Conservation (phyloP, 64 coral and sea anemone genomes). For the Montipora efflorescens region DNA sequence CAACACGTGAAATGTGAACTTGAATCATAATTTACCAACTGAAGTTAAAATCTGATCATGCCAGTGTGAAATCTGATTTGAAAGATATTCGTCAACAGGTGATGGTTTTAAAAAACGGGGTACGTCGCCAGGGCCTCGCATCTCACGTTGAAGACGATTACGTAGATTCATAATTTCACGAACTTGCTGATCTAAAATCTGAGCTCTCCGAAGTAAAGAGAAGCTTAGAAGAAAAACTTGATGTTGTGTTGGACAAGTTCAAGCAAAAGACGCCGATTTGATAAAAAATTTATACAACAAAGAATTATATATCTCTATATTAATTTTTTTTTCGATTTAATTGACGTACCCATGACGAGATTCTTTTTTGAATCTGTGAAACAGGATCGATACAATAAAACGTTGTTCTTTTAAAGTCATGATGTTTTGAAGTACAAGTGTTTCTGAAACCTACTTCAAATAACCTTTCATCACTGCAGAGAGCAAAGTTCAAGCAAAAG, state of each 20-base stretch:
- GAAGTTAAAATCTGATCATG: not conserved
- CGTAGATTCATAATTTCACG: not conserved
- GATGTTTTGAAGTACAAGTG: too few species aligned
- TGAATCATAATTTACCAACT: not conserved
- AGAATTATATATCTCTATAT: too few species aligned
- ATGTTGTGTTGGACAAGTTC: not conserved
- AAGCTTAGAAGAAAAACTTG: not conserved
- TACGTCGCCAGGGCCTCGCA: not conserved
- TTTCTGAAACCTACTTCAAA: too few species aligned
- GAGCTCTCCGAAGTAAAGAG: not conserved
- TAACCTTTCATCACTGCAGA: too few species aligned
- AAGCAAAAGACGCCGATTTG: not conserved
- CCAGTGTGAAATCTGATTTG: not conserved
- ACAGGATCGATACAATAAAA: too few species aligned
- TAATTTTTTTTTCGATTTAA: too few species aligned
- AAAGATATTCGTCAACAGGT: not conserved
- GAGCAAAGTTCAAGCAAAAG: too few species aligned
- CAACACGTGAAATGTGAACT: not conserved
- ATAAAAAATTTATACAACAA: too few species aligned
- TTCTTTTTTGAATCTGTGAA: too few species aligned
- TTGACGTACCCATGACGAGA: too few species aligned
- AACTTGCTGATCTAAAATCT: not conserved
- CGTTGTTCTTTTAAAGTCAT: too few species aligned
- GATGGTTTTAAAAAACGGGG: not conserved
- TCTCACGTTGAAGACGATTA: not conserved